Evolutionary conservation across 2,888 invertebrate species (phyloP).

Genomic region (Yponomeuta malinellus): DNA sequence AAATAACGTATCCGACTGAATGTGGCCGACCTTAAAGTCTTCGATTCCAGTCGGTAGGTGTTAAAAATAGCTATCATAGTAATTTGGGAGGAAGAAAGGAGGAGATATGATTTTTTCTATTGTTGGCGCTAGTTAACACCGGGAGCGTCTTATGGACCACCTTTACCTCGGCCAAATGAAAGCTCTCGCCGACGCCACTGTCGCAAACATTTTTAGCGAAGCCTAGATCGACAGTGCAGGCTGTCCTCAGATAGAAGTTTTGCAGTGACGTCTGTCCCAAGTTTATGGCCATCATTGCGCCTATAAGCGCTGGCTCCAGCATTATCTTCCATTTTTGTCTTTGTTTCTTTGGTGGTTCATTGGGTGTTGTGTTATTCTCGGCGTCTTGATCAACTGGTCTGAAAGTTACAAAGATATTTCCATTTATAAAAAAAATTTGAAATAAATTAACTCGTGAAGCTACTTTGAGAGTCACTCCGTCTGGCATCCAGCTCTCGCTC

Average conservation of each 20-base stretch:
- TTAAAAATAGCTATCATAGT: background rate
- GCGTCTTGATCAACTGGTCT: slow-evolving; percentile 29
- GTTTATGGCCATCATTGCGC: slow-evolving; percentile 77
- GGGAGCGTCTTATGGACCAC: background rate
- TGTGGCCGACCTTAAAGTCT: too few species aligned
- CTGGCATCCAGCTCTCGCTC: too few species aligned
- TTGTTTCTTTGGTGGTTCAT: slow-evolving; percentile 21
- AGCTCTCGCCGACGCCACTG: slow-evolving; percentile 64
- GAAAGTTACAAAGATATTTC: slow-evolving; percentile 21
- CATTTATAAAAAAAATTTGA: background rate
- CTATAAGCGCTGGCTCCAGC: slow-evolving; percentile 82
- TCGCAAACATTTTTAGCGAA: slow-evolving; percentile 78
- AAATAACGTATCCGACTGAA: too few species aligned
- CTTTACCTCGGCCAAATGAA: slow-evolving; percentile 52
- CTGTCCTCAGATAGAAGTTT: slow-evolving; percentile 83
- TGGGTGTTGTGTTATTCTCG: slow-evolving; percentile 28
- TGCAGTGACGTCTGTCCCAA: slow-evolving; percentile 81
- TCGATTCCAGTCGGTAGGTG: too few species aligned
- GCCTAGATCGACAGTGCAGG: slow-evolving; percentile 81
- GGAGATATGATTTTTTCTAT: too few species aligned
- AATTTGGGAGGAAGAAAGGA: background rate
- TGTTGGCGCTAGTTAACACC: too few species aligned
- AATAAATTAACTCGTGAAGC: too few species aligned
- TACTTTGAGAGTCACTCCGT: too few species aligned
- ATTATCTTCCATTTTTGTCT: slow-evolving; percentile 66